phyloP scores from a whole-genome alignment of 2,888 invertebrate genomes.

The Sylvicola cinctus region DNA sequence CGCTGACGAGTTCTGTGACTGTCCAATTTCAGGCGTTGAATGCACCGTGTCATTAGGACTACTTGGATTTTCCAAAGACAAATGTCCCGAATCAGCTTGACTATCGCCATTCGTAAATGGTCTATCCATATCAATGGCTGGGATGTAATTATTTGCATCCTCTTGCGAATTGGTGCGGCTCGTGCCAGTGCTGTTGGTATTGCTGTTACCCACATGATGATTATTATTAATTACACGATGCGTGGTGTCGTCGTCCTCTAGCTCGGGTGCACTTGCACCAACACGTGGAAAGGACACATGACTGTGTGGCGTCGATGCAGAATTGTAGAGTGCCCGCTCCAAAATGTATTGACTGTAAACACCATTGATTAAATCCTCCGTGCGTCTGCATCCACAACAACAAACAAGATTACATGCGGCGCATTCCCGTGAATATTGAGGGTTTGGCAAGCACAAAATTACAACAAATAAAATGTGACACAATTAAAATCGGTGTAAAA shows the following conservation, averaged over 20 bases:
- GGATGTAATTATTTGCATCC: no score
- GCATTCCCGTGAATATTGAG: no score
- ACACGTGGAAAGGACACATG: slow-evolving; percentile 11
- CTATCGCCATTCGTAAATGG: neutral
- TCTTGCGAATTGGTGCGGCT: neutral
- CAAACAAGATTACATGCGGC: neutral
- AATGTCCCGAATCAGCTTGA: slow-evolving; percentile 1
- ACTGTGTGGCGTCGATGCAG: slow-evolving; percentile 11
- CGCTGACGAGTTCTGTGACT: neutral
- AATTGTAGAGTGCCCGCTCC: slow-evolving; percentile 11
- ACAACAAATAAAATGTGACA: neutral
- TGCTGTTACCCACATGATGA: neutral
- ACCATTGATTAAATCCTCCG: slow-evolving; percentile 37
- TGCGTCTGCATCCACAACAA: slow-evolving; percentile 24
- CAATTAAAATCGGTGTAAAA: neutral
- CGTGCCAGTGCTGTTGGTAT: slow-evolving; percentile 1
- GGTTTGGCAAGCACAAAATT: neutral
- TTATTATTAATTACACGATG: neutral
- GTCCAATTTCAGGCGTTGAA: no score
- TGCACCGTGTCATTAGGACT: slow-evolving; percentile 1
- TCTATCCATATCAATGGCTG: neutral
- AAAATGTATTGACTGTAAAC: slow-evolving; percentile 30
- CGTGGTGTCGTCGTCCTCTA: slow-evolving; percentile 5
- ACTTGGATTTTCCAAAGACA: slow-evolving; percentile 2
- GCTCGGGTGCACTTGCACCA: no score